Percentiles rank a stretch among this genome's conserved stretches.
phyloP scores from a whole-genome alignment of 2,113 vertebrate species.

The Peromyscus californicus region DNA sequence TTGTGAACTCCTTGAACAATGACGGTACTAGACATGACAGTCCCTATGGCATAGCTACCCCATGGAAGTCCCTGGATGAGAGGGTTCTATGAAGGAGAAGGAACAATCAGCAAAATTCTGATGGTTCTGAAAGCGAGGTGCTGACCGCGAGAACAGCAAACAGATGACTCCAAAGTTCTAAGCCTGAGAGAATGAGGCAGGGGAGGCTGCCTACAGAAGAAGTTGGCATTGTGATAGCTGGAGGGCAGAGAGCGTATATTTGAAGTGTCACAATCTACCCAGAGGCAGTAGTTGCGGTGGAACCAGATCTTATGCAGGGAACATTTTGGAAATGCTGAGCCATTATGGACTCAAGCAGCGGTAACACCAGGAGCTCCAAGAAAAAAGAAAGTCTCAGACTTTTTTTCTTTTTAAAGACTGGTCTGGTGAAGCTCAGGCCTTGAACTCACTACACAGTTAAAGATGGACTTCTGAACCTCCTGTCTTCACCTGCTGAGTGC shows the following conservation, averaged over 20 bases:
- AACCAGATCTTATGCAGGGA: not conserved
- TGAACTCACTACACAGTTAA: not conserved
- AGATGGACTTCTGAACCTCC: not conserved
- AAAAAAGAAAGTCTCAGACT: not conserved
- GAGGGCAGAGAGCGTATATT: not conserved
- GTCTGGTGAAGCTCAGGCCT: not conserved
- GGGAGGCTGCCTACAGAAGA: not conserved
- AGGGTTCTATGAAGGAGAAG: not conserved
- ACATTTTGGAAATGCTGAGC: not conserved
- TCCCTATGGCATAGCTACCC: not conserved
- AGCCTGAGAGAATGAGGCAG: not conserved
- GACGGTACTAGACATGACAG: not conserved
- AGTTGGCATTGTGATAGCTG: not conserved
- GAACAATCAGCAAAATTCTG: not conserved
- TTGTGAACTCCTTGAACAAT: not conserved
- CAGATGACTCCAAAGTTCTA: not conserved
- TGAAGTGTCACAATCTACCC: not conserved
- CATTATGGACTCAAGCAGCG: not conserved
- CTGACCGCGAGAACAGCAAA: not conserved
- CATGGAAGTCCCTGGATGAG: not conserved
- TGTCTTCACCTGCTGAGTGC: not conserved
- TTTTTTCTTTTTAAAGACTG: not conserved
- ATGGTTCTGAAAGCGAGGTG: not conserved
- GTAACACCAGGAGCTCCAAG: not conserved
- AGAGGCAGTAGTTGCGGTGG: not conserved